Base-by-base conservation (phyloP, 2,113 vertebrate species). In the Nesogale talazaci region DNA sequence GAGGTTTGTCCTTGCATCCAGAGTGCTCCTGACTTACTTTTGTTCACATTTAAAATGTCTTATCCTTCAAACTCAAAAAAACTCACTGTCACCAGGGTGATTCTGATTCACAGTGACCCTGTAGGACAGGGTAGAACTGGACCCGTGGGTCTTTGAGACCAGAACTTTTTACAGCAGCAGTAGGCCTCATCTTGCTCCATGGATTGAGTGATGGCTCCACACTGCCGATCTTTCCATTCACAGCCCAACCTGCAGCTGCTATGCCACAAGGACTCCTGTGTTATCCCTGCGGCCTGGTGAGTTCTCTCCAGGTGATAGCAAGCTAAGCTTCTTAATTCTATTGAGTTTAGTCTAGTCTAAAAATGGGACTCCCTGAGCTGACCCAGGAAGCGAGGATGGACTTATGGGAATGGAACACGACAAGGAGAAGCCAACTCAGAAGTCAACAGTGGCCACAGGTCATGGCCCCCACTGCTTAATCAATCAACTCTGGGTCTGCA, bases 311-410 rank as follows among this genome's bases (percentile, higher is more conserved):
- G n/a, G 46, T 16, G 22, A 69, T 52, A 86, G 36, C 29, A 75
- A 78, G 74, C 89, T 78, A 82, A 22, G 27, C 52, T 65, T 85
- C 57, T 92, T 87, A 78, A 85, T 94, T 91, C 82, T 31, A 12
- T 38, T 61, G 29, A 82, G 88, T 89, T 90, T 90, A 84, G 42
- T 90, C 61, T 93, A 75, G 61, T 86, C 89, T 88, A 90, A 78
- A 90, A 81, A 59, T 52, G 11, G 11, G 8, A 7, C 70, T 90
- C 16, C 36, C 61, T 61, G 65, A 63, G 11, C 63, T 76, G 92
- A 40, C 11, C 6, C 19, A n/a, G 56, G 76, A 57, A 88, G 56
- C 7, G 27, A 59, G 40, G 36, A 31, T 63, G 57, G 70, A 67
- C 31, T 57, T 10, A n/a, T 14, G 31, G 86, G 90, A 7, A 6